These are phyloP conservation scores for Podarcis muralis DNA, from an alignment of 2,113 vertebrate species.

Conservation along the genomic window DNA sequence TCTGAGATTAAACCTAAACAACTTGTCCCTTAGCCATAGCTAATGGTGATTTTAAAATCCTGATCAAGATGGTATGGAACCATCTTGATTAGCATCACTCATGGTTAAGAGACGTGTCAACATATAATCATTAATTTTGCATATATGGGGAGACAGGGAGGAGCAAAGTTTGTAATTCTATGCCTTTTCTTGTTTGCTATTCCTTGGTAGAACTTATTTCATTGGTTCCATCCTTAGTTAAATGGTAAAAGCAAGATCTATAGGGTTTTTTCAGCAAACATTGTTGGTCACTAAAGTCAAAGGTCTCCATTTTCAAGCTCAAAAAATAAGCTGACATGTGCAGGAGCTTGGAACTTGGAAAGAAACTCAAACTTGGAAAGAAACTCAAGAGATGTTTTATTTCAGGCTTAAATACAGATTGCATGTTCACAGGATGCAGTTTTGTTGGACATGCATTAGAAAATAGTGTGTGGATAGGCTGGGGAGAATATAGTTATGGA, in stretches of 20 bases:
- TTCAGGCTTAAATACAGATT: not conserved
- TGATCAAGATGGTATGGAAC: not conserved
- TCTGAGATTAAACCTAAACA: not conserved
- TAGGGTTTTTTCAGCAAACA: not conserved
- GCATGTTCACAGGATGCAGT: not conserved
- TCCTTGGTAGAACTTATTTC: not conserved
- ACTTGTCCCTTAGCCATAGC: not conserved
- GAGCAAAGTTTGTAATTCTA: not conserved
- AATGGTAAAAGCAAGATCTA: not conserved
- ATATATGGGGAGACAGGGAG: not conserved
- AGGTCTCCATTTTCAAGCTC: not conserved
- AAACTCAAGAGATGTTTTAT: not conserved
- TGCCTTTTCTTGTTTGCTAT: not conserved
- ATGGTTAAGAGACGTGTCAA: not conserved
- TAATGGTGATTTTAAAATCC: not conserved
- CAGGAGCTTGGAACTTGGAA: not conserved
- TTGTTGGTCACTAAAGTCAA: not conserved
- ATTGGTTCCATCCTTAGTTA: not conserved
- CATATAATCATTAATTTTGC: not conserved
- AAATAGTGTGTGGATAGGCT: not conserved
- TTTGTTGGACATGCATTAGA: slow-evolving; percentile 2
- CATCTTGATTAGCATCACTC: not conserved
- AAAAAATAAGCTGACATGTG: not conserved
- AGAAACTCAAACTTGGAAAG: not conserved
- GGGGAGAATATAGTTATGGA: slow-evolving; percentile 31